phyloP scores from a whole-genome alignment of 2,113 vertebrate genomes.

The Tyrannus savana region DNA sequence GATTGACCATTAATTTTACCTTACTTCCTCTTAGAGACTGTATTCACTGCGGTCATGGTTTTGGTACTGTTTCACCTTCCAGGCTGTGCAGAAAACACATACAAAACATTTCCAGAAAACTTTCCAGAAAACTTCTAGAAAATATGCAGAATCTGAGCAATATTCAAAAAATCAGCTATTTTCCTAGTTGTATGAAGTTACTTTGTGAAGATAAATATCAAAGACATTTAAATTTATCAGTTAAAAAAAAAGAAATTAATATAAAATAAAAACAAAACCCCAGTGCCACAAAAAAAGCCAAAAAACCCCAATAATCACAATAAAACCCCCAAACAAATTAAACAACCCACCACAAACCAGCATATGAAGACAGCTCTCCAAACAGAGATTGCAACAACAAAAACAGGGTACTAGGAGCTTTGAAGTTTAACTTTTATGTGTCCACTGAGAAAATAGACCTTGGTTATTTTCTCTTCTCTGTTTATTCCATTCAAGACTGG shows the following conservation, averaged over 20 bases:
- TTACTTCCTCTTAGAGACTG: neutral
- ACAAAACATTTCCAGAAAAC: neutral
- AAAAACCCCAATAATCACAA: neutral
- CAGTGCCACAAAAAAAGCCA: neutral
- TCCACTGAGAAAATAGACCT: neutral
- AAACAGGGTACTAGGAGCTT: neutral
- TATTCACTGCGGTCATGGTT: neutral
- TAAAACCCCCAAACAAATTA: neutral
- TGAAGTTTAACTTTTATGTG: neutral
- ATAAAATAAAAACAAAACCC: neutral
- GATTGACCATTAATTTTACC: fast-evolving
- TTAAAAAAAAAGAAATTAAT: neutral
- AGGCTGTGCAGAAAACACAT: neutral
- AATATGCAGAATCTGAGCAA: fast-evolving
- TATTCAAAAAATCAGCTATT: neutral
- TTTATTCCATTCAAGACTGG: neutral
- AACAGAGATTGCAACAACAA: neutral
- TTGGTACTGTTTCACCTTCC: neutral
- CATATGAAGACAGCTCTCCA: neutral
- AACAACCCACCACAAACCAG: neutral
- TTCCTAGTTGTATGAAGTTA: fast-evolving
- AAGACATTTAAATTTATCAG: neutral
- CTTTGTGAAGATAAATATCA: neutral
- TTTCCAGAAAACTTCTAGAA: neutral
- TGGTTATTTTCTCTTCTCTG: neutral